phyloP scores from a whole-genome alignment of 2,888 invertebrate genomes.

The Macaria notata region DNA sequence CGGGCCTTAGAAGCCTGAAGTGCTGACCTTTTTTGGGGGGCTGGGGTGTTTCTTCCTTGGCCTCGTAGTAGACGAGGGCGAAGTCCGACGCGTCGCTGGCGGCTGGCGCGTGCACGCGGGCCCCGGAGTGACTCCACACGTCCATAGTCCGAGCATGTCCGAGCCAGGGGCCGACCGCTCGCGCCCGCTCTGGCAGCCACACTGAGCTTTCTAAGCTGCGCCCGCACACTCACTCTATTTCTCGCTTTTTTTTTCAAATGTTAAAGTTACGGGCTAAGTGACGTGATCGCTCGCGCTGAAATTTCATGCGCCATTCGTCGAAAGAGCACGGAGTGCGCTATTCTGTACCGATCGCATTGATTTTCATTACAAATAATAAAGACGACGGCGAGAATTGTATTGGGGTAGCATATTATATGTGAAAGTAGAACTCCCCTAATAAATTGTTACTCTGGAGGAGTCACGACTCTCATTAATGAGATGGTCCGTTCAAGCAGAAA shows the following conservation, averaged over 20 bases:
- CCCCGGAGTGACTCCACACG: conserved; percentile 86
- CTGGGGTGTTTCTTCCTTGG: conserved; percentile 71
- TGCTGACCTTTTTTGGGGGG: conserved; percentile 62
- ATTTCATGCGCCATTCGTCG: conserved; percentile 2
- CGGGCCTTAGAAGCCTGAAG: conserved; percentile 3
- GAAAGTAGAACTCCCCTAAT: too few relatives aligned
- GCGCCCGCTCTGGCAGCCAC: conserved; percentile 64
- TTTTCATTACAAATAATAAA: too few relatives aligned
- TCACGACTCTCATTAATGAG: too few relatives aligned
- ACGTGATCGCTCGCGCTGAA: conserved; percentile 16
- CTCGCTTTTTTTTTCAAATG: conserved; percentile 18
- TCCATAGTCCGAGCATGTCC: conserved; percentile 84
- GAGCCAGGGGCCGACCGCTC: conserved; percentile 67
- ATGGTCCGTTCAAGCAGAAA: too few relatives aligned
- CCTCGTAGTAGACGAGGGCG: conserved; percentile 91
- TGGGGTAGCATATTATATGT: too few relatives aligned
- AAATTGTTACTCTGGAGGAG: too few relatives aligned
- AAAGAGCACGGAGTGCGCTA: neutral
- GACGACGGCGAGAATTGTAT: too few relatives aligned
- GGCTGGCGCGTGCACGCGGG: conserved; percentile 83
- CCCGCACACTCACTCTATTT: conserved; percentile 17
- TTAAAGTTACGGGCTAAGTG: conserved; percentile 10
- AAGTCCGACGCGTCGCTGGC: conserved; percentile 90
- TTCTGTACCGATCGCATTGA: too few relatives aligned
- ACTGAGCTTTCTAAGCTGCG: conserved; percentile 63